Base-by-base conservation (phyloP, 2,113 vertebrate genomes). In the Stigmatopora argus region DNA sequence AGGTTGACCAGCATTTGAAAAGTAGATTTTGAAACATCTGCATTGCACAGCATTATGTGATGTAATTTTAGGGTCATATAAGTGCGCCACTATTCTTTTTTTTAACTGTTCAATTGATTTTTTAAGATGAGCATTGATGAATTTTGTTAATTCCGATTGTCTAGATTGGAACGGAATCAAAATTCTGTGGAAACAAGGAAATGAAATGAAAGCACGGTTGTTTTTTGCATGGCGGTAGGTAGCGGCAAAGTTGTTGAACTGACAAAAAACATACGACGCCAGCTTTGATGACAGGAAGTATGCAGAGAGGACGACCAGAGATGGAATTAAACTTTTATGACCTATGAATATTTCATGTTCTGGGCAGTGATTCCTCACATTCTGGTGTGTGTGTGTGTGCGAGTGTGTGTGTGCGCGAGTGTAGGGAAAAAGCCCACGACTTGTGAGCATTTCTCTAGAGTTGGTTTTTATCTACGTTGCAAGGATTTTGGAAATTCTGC, bases 281-380 rank as follows among this genome's bases (percentile, higher is more conserved):
- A 75, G 82, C 35, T 61, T 61, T 61, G 84, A 85, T 71, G 83
- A 86, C 56, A 77, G 69, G 69, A 70, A 75, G 67, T 72, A 78
- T 31, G 70, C 71, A 70, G 57, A 72, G 60, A 71, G 66, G 21
- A 44, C 60, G 51, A 82, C 85, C 75, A 86, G 80, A 82, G 86
- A 85, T 79, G 78, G 88, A 90, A 91, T 90, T 84, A 90, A 90
- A 90, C 81, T 90, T 91, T 90, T 89, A 90, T 90, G 84, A 89
- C 80, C 87, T 80, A 91, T 91, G 81, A 88, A 91, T 91, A 91
- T 90, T 91, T 90, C 80, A 91, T 91, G 85, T 85, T 77, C 83
- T 86, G 87, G 84, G 85, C 87, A 87, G 85, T 91, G 86, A 91
- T 90, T 90, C 87, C 88, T 10, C 85, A 87, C 84, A 89, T 80